Evolutionary conservation across 1,140 invertebrate genomes (phyloP).

Genomic region (Hypsibius dujardini): DNA sequence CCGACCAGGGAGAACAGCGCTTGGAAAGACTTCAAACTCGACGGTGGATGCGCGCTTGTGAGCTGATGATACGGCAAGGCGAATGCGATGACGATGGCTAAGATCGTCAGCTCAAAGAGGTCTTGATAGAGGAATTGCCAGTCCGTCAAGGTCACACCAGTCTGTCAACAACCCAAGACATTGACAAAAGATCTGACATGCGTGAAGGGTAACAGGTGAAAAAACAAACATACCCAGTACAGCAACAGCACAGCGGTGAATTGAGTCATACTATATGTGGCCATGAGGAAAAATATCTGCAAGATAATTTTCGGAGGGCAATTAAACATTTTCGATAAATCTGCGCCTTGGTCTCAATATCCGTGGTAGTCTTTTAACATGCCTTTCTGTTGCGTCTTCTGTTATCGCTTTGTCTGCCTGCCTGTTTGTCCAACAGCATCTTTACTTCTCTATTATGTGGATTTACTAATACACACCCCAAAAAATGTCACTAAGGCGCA

Average conservation of each 20-base stretch:
- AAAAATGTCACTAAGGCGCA: conserved; percentile 86
- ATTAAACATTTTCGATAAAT: neutral
- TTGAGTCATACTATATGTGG: conserved; percentile 77
- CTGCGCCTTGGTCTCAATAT: neutral
- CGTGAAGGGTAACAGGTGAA: too few relatives aligned
- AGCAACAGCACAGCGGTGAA: conserved; percentile 78
- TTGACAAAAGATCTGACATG: too few relatives aligned
- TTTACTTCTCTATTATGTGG: too few relatives aligned
- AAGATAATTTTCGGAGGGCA: neutral
- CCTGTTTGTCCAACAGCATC: too few relatives aligned
- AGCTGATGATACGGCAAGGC: conserved; percentile 44
- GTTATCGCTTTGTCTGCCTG: neutral
- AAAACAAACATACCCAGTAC: conserved; percentile 38
- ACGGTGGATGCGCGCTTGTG: conserved; percentile 45
- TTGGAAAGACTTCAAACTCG: conserved; percentile 41
- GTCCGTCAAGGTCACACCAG: conserved; percentile 37
- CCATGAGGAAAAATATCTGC: conserved; percentile 94
- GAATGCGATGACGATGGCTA: conserved; percentile 45
- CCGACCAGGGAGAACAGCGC: conserved; percentile 39
- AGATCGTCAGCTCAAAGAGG: conserved; percentile 52
- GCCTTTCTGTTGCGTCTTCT: neutral
- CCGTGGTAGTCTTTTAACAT: neutral
- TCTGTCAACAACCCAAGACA: conserved; percentile 24
- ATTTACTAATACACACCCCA: conserved; percentile 35
- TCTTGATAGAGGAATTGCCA: conserved; percentile 47